Evolutionary conservation across 1,140 invertebrate species (phyloP).

Genomic region (Gryllus bimaculatus): DNA sequence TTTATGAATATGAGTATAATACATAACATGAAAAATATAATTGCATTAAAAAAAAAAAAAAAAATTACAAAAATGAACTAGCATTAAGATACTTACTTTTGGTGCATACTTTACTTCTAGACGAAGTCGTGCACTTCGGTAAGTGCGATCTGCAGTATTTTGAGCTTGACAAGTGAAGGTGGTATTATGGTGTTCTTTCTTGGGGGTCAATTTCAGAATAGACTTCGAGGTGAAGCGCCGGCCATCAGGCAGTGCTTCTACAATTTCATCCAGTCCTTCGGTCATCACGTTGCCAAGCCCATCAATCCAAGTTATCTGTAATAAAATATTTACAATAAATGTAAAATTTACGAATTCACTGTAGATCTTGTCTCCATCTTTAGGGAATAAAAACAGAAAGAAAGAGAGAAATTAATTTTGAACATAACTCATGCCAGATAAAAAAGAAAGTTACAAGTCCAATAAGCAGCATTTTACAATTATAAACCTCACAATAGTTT

Average conservation of each 20-base stretch:
- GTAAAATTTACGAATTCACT: not conserved
- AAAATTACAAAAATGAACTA: too few relatives aligned
- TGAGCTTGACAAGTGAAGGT: conserved; percentile 85
- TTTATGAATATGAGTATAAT: too few relatives aligned
- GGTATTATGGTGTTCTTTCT: conserved; percentile 79
- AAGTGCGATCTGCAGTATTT: conserved; percentile 72
- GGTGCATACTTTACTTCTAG: conserved; percentile 83
- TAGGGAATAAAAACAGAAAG: too few relatives aligned
- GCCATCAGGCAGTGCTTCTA: conserved; percentile 59
- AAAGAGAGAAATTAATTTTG: too few relatives aligned
- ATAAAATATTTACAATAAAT: not conserved
- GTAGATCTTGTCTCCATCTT: not conserved
- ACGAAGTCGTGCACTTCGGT: conserved; percentile 64
- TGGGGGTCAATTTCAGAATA: conserved; percentile 72
- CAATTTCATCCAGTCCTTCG: conserved; percentile 60
- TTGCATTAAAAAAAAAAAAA: too few relatives aligned
- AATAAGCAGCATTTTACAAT: too few relatives aligned
- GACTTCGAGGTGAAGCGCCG: conserved; percentile 73
- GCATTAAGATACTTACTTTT: conserved; percentile 44
- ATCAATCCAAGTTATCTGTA: conserved; percentile 84
- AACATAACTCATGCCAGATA: too few relatives aligned
- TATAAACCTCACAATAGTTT: too few relatives aligned
- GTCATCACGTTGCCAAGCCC: conserved; percentile 71
- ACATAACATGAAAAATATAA: too few relatives aligned
- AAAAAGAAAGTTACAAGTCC: too few relatives aligned